Conservation (phyloP, 2,797 vertebrate genomes). For the Mormyrops attenuatus region DNA sequence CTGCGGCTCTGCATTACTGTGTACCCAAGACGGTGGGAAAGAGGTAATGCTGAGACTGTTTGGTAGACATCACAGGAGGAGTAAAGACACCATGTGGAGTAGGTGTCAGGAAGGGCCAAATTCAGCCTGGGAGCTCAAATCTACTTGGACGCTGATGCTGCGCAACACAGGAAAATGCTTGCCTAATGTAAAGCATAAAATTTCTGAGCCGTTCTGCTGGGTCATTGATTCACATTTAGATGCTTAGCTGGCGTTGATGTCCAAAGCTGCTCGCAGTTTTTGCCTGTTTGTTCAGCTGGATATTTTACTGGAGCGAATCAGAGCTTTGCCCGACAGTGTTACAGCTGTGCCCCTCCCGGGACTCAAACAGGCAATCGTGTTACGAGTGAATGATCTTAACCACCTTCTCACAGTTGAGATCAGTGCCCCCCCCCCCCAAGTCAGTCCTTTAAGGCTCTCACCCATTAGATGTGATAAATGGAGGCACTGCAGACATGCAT, state of each 20-base stretch:
- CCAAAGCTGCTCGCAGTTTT: not conserved
- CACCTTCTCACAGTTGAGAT: not conserved
- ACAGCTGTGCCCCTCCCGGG: not conserved
- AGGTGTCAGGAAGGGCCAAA: not conserved
- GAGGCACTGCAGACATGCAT: not conserved
- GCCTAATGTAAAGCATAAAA: not conserved
- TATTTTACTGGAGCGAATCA: not conserved
- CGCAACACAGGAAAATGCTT: not conserved
- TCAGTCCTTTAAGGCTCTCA: not conserved
- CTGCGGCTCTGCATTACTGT: not conserved
- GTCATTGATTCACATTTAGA: slow-evolving; percentile 4
- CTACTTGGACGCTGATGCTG: not conserved
- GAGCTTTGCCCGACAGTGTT: not conserved
- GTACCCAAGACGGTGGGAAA: not conserved
- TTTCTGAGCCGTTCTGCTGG: not conserved
- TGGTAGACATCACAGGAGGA: not conserved
- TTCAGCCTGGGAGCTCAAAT: not conserved
- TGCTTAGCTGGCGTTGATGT: not conserved
- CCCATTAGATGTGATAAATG: slow-evolving; percentile 4
- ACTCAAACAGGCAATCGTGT: not conserved
- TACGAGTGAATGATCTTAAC: not conserved
- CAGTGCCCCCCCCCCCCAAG: not conserved
- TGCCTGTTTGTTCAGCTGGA: not conserved
- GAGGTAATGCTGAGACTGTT: too few relatives aligned
- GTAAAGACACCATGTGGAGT: not conserved